Evolutionary conservation across 2,797 vertebrate species (phyloP).

Genomic region (Petrocephalus schoutedeni): DNA sequence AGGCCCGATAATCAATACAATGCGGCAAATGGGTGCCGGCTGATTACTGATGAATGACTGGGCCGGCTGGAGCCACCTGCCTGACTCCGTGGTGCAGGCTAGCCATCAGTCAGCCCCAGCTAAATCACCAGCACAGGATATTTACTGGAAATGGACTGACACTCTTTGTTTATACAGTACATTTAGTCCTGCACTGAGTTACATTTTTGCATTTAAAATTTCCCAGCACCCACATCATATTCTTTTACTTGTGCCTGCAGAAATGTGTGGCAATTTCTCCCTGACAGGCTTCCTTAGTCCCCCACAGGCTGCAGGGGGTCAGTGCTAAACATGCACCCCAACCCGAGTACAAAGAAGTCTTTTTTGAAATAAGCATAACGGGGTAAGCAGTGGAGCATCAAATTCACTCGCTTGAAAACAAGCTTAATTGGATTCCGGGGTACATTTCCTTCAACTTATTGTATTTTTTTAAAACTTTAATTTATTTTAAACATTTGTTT

Average conservation of each 20-base stretch:
- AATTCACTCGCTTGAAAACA: background rate
- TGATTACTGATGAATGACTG: background rate
- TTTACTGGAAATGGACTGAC: background rate
- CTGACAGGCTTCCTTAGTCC: background rate
- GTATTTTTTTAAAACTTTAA: slow-evolving; percentile 38
- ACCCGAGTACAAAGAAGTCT: background rate
- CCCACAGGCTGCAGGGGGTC: background rate
- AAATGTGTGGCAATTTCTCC: background rate
- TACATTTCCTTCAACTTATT: slow-evolving; percentile 47
- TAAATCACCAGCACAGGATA: background rate
- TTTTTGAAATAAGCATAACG: background rate
- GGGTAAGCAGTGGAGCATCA: background rate
- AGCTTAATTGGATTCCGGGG: slow-evolving; percentile 47
- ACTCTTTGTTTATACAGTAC: background rate
- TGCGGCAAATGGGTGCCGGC: background rate
- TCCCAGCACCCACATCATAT: background rate
- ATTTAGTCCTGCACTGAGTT: background rate
- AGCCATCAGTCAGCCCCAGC: background rate
- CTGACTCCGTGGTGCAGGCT: background rate
- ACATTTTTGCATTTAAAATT: background rate
- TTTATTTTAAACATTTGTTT: slow-evolving; percentile 30
- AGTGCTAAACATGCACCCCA: background rate
- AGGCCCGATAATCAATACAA: background rate
- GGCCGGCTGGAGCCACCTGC: background rate
- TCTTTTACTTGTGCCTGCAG: background rate